A percentile compares a stretch with the other conserved stretches of the same genome.
Evolutionary conservation across 2,797 vertebrate genomes (phyloP).

Genomic region (Pitangus sulphuratus): DNA sequence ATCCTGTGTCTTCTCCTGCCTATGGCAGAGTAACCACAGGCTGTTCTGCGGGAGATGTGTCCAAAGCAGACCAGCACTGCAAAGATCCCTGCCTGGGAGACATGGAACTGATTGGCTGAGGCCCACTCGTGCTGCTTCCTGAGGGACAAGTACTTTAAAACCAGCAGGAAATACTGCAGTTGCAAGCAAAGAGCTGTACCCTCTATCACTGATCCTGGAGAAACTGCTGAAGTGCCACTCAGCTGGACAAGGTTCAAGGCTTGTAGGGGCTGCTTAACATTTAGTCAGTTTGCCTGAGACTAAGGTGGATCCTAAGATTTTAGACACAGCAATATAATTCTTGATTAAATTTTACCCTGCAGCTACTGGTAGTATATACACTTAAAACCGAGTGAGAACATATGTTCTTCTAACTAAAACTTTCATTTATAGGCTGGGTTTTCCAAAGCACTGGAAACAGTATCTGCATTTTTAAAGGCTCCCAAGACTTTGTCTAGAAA

Average conservation of each 20-base stretch:
- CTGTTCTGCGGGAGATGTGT: background rate
- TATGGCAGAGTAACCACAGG: background rate
- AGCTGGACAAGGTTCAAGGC: background rate
- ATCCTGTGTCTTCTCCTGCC: background rate
- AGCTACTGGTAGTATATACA: background rate
- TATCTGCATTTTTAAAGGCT: background rate
- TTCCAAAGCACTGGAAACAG: background rate
- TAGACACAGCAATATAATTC: background rate
- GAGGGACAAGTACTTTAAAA: background rate
- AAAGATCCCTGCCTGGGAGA: background rate
- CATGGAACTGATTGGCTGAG: background rate
- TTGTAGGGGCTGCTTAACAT: background rate
- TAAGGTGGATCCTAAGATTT: background rate
- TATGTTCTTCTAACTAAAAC: background rate
- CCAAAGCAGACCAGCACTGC: background rate
- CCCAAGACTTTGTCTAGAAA: background rate
- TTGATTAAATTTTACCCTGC: slow-evolving; percentile 23
- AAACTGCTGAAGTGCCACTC: background rate
- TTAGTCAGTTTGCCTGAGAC: background rate
- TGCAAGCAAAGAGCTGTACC: background rate
- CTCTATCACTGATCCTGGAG: background rate
- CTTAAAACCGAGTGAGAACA: background rate
- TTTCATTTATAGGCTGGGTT: background rate
- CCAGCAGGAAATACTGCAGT: background rate
- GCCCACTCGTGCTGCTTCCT: background rate